Percentiles rank a stretch among this genome's conserved stretches.
Conservation (phyloP, 2,797 vertebrate species). For the Gastrophryne carolinensis region DNA sequence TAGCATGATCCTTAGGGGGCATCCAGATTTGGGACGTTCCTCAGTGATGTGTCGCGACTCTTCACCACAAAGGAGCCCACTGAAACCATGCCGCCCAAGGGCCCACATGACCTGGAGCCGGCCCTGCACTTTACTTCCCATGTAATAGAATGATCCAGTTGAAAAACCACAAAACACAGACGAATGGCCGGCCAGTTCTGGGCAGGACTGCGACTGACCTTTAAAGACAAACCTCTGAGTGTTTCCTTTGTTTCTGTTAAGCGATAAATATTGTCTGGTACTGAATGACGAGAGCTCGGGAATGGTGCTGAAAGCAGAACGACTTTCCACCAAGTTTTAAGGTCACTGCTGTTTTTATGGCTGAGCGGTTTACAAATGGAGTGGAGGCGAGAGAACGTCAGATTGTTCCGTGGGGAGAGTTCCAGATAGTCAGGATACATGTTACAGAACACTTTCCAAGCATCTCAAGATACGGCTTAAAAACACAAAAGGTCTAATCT, state of each 20-base stretch:
- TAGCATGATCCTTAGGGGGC: too few species aligned
- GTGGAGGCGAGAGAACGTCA: neutral
- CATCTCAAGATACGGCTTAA: neutral
- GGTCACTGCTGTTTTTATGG: neutral
- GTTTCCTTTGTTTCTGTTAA: neutral
- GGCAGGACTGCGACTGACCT: too few species aligned
- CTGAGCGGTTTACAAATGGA: neutral
- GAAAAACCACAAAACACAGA: too few species aligned
- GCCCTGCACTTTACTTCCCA: too few species aligned
- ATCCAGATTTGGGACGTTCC: too few species aligned
- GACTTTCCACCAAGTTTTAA: neutral
- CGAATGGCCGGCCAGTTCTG: too few species aligned
- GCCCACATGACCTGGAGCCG: too few species aligned
- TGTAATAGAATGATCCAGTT: too few species aligned
- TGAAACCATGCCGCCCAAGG: too few species aligned
- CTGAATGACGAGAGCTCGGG: neutral
- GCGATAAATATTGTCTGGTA: neutral
- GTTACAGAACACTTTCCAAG: neutral
- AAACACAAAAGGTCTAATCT: neutral
- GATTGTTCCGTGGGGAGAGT: neutral
- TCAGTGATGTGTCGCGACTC: too few species aligned
- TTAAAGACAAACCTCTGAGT: too few species aligned
- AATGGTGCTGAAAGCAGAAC: neutral
- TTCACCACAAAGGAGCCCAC: too few species aligned
- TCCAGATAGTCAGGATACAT: neutral